Conservation (phyloP, 2,797 vertebrate species). For the Falco naumanni region DNA sequence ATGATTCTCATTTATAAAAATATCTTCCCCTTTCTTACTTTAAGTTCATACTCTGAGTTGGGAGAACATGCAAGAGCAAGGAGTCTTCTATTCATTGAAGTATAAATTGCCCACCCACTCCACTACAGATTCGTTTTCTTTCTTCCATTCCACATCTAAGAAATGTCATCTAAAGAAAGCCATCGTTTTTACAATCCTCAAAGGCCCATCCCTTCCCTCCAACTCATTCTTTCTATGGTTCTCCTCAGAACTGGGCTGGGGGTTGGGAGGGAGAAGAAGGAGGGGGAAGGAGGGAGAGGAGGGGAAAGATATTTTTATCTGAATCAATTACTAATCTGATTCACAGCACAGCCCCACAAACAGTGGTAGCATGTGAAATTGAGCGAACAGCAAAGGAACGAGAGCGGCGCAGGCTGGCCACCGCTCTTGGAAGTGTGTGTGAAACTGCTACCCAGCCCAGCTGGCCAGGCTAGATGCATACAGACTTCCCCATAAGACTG, state of each 20-base stretch:
- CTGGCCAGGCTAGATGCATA: fast-evolving
- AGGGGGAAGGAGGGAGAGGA: background rate
- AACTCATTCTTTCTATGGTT: background rate
- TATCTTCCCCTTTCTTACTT: conserved; percentile 36
- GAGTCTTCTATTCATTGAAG: conserved; percentile 5
- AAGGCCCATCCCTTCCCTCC: background rate
- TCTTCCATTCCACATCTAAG: background rate
- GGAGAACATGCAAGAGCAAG: conserved; percentile 16
- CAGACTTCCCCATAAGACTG: background rate
- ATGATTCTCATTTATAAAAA: conserved; percentile 22
- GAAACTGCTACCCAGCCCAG: background rate
- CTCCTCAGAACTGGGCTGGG: background rate
- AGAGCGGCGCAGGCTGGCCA: background rate
- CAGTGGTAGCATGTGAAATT: background rate
- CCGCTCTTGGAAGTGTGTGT: background rate
- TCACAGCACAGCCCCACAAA: background rate
- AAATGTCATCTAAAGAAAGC: conserved; percentile 1
- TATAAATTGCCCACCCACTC: background rate
- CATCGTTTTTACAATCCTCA: background rate
- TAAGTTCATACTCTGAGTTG: background rate
- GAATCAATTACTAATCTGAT: background rate
- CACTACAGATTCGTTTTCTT: background rate
- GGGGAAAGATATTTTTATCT: background rate
- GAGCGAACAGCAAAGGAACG: background rate
- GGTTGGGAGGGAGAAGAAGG: background rate